These are phyloP conservation scores for Drosophila kuntzei DNA, from an alignment of 2,888 invertebrate genomes.

Conservation along the genomic window DNA sequence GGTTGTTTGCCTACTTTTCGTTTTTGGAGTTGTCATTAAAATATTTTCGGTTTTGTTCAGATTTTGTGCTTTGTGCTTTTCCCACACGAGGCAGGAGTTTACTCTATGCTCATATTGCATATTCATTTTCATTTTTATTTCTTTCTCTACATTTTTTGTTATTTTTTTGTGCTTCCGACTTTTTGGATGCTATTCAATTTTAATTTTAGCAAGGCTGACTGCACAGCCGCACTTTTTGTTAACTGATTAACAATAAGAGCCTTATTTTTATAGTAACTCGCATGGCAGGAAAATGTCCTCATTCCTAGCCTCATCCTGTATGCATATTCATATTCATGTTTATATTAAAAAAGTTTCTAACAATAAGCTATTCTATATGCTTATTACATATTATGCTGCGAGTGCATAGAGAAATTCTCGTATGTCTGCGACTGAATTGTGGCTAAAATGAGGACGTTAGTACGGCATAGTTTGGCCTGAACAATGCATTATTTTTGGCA, in stretches of 20 bases:
- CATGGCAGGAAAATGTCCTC: constrained; percentile 20
- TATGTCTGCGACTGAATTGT: constrained; percentile 41
- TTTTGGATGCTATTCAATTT: constrained; percentile 66
- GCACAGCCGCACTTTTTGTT: constrained; percentile 59
- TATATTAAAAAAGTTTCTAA: constrained; percentile 80
- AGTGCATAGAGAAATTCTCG: constrained; percentile 5
- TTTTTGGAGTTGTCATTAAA: constrained; percentile 76
- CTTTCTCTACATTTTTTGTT: neutral
- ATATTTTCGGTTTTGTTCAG: constrained; percentile 78
- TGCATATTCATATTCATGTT: constrained; percentile 71
- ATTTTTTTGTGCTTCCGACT: constrained; percentile 41
- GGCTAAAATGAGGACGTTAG: constrained; percentile 28
- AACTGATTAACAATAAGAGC: constrained; percentile 77
- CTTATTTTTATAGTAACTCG: constrained; percentile 45
- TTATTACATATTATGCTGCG: constrained; percentile 63
- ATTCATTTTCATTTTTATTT: constrained; percentile 20
- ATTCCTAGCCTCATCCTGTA: constrained; percentile 2
- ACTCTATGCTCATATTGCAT: constrained; percentile 40
- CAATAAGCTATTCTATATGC: constrained; percentile 73
- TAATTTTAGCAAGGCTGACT: constrained; percentile 49
- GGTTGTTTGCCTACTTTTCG: constrained; percentile 70
- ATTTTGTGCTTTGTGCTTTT: constrained; percentile 46
- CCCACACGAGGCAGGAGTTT: constrained; percentile 3
- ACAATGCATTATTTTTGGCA: constrained; percentile 32
- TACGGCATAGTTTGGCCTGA: constrained; percentile 9